These are phyloP conservation scores for Jaculus jaculus DNA, from an alignment of 2,113 vertebrate species.

Conservation along the genomic window DNA sequence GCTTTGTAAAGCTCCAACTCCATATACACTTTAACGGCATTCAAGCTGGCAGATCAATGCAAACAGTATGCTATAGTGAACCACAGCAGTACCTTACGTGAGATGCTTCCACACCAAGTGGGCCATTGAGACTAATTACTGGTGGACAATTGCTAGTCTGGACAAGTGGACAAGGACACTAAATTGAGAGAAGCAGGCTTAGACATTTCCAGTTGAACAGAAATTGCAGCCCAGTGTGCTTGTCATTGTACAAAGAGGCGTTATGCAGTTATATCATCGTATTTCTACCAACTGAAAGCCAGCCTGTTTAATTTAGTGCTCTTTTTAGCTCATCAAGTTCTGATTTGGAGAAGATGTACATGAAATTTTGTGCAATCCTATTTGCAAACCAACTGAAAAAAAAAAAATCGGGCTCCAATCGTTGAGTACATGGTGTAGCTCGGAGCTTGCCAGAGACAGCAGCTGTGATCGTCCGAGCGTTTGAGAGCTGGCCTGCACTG, in stretches of 20 bases:
- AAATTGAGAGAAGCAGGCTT: slow-evolving; percentile 70
- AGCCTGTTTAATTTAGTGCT: slow-evolving; percentile 75
- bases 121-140: slow-evolving; percentile 60
- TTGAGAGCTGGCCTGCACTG: not conserved
- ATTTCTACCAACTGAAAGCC: slow-evolving; percentile 65
- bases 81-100: slow-evolving; percentile 19
- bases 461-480: slow-evolving; percentile 20
- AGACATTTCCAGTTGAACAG: slow-evolving; percentile 76
- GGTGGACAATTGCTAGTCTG: slow-evolving; percentile 45
- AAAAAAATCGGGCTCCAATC: not conserved
- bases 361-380: slow-evolving; percentile 72
- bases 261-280: not conserved
- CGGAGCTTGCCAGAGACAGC: slow-evolving; percentile 43
- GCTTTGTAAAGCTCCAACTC: rapidly evolving
- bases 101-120: slow-evolving; percentile 44
- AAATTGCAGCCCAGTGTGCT: slow-evolving; percentile 69
- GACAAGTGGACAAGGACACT: slow-evolving; percentile 69
- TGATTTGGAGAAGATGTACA: slow-evolving; percentile 74
- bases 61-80: not conserved
- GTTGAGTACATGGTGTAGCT: slow-evolving; percentile 58
- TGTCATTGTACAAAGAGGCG: slow-evolving; percentile 69
- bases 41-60: not conserved
- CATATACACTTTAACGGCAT: not conserved
- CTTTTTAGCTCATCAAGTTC: slow-evolving; percentile 78
- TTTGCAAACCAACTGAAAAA: slow-evolving; percentile 66